A percentile compares a stretch with the other conserved stretches of the same genome.
Evolutionary conservation across 2,797 vertebrate species (phyloP).

Genomic region (Coilia nasus): DNA sequence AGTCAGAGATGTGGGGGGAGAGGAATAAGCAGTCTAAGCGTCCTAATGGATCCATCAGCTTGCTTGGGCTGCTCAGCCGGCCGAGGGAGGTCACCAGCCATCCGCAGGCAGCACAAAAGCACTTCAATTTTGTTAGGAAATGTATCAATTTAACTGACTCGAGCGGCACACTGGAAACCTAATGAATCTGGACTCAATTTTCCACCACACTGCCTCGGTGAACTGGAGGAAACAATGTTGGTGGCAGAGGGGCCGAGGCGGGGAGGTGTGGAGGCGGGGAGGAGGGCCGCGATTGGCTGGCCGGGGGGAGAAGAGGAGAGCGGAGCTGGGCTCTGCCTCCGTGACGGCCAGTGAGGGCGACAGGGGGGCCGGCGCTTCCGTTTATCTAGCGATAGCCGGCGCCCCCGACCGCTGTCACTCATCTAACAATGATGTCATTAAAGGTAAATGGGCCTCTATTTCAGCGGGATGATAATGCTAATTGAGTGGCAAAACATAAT

Average conservation of each 20-base stretch:
- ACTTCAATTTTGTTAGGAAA: slow-evolving; percentile 99
- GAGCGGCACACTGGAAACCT: slow-evolving; percentile 97
- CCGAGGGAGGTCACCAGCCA: slow-evolving; percentile 99
- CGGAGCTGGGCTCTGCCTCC: slow-evolving; percentile 64
- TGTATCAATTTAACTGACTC: slow-evolving; percentile 99
- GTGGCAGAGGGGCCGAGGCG: slow-evolving; percentile 87
- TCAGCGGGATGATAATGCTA: slow-evolving; percentile 99
- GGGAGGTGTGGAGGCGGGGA: slow-evolving; percentile 49
- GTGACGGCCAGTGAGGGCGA: slow-evolving; percentile 80
- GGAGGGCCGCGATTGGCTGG: slow-evolving; percentile 83
- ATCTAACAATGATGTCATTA: slow-evolving; percentile 99
- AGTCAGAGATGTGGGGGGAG: slow-evolving; percentile 89
- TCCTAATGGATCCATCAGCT: slow-evolving; percentile 99
- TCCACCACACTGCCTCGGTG: slow-evolving; percentile 99
- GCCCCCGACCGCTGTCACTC: slow-evolving; percentile 85
- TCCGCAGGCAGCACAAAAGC: slow-evolving; percentile 99
- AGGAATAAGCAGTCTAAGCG: slow-evolving; percentile 93
- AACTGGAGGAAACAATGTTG: slow-evolving; percentile 99
- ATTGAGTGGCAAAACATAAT: slow-evolving; percentile 99
- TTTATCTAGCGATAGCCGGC: slow-evolving; percentile 85
- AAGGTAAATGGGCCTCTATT: slow-evolving; percentile 99
- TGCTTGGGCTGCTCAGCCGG: slow-evolving; percentile 98
- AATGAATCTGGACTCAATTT: slow-evolving; percentile 99
- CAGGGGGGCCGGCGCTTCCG: slow-evolving; percentile 77
- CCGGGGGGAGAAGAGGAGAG: slow-evolving; percentile 42